Percentiles rank a stretch among this genome's conserved stretches.
Evolutionary conservation across 2,888 invertebrate species (phyloP).

Genomic region (Troides oblongomaculatus): DNA sequence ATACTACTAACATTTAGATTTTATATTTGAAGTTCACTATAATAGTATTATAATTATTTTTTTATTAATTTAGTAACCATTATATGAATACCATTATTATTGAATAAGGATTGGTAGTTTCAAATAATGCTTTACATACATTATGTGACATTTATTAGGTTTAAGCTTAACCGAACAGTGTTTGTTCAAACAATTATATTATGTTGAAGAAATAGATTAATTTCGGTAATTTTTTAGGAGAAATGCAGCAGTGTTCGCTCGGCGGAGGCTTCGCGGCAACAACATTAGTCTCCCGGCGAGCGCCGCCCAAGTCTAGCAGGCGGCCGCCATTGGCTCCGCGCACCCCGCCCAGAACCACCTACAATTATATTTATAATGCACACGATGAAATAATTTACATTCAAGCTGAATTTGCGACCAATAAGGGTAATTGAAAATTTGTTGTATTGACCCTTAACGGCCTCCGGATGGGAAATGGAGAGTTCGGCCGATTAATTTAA

Average conservation of each 20-base stretch:
- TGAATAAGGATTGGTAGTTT: not conserved
- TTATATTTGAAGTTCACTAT: not conserved
- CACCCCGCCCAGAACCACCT: constrained; percentile 71
- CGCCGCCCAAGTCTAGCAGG: constrained; percentile 63
- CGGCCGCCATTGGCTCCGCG: constrained; percentile 60
- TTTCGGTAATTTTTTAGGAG: too few species aligned
- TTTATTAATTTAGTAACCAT: not conserved
- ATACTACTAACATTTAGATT: not conserved
- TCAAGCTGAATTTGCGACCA: constrained; percentile 78
- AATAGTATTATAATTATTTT: not conserved
- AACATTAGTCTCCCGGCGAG: constrained; percentile 70
- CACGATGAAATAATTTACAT: constrained; percentile 78
- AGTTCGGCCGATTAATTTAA: constrained; percentile 47
- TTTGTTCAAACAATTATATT: too few species aligned
- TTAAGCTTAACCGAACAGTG: too few species aligned
- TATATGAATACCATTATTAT: not conserved
- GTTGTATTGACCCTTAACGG: constrained; percentile 74
- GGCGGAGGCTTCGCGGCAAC: constrained; percentile 71
- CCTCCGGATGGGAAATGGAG: constrained; percentile 47
- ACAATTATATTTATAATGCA: constrained; percentile 80
- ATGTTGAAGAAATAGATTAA: too few species aligned
- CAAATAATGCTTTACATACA: too few species aligned
- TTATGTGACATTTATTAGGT: too few species aligned
- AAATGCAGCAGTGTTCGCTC: constrained; percentile 47
- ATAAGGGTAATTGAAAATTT: constrained; percentile 79